phyloP scores from a whole-genome alignment of 1,140 invertebrate genomes.

The Himalopsyche phryganea region DNA sequence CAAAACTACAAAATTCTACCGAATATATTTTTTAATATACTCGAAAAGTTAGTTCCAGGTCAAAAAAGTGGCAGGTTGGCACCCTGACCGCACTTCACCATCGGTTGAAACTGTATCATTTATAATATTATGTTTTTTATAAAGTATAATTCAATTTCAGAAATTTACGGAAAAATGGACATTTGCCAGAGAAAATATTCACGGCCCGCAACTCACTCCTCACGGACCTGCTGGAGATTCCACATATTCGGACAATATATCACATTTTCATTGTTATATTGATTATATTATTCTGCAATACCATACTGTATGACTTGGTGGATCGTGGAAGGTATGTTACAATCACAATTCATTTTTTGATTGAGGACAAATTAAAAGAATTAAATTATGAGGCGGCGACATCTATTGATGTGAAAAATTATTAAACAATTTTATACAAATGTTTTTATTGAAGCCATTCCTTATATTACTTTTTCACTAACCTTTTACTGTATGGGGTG shows the following conservation, averaged over 20 bases:
- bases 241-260: slow-evolving; percentile 77
- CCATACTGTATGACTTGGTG: slow-evolving; percentile 67
- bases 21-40: no score
- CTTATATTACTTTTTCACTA: neutral
- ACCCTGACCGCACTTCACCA: no score
- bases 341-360: no score
- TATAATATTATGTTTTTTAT: no score
- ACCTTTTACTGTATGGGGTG: no score
- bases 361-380: neutral
- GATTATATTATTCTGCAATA: slow-evolving; percentile 70
- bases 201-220: slow-evolving; percentile 66
- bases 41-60: no score
- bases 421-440: neutral
- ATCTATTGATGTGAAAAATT: neutral
- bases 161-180: no score
- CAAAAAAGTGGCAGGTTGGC: no score
- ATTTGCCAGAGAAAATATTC: slow-evolving; percentile 60
- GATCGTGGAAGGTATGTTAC: slow-evolving; percentile 74
- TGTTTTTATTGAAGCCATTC: neutral
- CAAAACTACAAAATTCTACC: no score
- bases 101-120: no score
- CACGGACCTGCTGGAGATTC: slow-evolving; percentile 73
- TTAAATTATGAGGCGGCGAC: neutral
- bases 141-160: no score
- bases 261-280: slow-evolving; percentile 81